Conservation (phyloP, 1,140 invertebrate genomes). For the Limonius californicus region DNA sequence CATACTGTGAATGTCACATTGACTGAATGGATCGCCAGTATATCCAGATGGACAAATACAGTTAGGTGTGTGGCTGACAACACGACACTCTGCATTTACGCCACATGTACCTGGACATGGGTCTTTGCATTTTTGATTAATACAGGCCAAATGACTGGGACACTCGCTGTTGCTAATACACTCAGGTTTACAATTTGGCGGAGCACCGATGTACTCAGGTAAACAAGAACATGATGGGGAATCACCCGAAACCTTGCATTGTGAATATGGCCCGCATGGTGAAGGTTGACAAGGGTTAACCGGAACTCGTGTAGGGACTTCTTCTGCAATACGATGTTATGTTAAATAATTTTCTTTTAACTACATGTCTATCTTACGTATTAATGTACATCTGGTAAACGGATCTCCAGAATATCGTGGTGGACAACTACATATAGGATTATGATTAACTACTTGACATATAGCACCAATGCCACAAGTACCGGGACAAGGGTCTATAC, state of each 20-base stretch:
- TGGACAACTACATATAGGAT: slow-evolving; percentile 62
- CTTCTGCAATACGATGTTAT: slow-evolving; percentile 27
- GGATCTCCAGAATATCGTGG: slow-evolving; percentile 60
- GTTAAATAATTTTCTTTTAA: background rate
- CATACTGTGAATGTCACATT: slow-evolving; percentile 44
- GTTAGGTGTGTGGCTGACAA: slow-evolving; percentile 60
- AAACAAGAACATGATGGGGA: slow-evolving; percentile 65
- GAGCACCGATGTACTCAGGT: slow-evolving; percentile 67
- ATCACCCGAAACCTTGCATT: slow-evolving; percentile 61
- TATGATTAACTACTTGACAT: slow-evolving; percentile 62
- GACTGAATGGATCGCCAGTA: slow-evolving; percentile 59
- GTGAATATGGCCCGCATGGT: slow-evolving; percentile 73
- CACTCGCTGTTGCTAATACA: slow-evolving; percentile 68
- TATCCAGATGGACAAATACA: slow-evolving; percentile 59
- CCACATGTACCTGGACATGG: slow-evolving; percentile 65
- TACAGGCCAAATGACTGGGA: slow-evolving; percentile 57
- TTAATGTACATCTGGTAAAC: slow-evolving; percentile 54
- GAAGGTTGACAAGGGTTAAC: slow-evolving; percentile 67
- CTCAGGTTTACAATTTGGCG: slow-evolving; percentile 71
- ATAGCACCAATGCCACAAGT: slow-evolving; percentile 60
- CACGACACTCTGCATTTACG: slow-evolving; percentile 60
- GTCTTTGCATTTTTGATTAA: slow-evolving; percentile 61
- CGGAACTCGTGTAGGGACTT: slow-evolving; percentile 33
- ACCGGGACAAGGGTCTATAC: slow-evolving; percentile 59
- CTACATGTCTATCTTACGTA: slow-evolving; percentile 47